phyloP scores from a whole-genome alignment of 2,113 vertebrate genomes.

The Prolemur simus region DNA sequence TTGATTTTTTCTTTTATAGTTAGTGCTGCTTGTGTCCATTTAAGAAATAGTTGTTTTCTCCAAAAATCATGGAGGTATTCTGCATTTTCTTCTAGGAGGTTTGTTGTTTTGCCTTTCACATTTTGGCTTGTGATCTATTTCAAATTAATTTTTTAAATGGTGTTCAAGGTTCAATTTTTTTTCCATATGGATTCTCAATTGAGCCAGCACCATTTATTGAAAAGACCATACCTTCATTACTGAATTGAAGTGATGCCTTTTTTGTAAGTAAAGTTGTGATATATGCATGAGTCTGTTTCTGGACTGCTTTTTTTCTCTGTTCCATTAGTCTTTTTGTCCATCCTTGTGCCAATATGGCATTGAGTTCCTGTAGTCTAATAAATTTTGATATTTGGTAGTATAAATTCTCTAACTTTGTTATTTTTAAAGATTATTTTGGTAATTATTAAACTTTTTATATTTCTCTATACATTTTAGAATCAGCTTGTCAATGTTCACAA shows the following conservation, averaged over 20 bases:
- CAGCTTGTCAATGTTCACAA: neutral
- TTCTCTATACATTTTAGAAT: neutral
- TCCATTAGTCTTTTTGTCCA: neutral
- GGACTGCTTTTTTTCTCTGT: neutral
- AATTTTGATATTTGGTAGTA: neutral
- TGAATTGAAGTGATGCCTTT: neutral
- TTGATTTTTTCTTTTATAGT: conserved; percentile 1
- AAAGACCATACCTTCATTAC: neutral
- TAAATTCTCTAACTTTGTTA: conserved; percentile 19
- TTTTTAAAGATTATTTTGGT: neutral
- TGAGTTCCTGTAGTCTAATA: neutral
- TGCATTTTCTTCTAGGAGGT: neutral
- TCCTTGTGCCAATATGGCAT: neutral
- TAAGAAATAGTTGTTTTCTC: neutral
- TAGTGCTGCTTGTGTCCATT: neutral
- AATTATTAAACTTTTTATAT: neutral
- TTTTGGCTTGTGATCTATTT: neutral
- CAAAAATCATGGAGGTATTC: neutral
- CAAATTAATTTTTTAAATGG: neutral
- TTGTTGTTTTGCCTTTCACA: neutral
- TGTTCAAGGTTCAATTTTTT: neutral
- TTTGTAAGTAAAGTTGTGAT: neutral
- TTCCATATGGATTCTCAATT: neutral
- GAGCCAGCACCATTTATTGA: neutral
- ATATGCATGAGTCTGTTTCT: neutral